Evolutionary conservation across 2,113 vertebrate species (phyloP).

Genomic region (Pedetes capensis): DNA sequence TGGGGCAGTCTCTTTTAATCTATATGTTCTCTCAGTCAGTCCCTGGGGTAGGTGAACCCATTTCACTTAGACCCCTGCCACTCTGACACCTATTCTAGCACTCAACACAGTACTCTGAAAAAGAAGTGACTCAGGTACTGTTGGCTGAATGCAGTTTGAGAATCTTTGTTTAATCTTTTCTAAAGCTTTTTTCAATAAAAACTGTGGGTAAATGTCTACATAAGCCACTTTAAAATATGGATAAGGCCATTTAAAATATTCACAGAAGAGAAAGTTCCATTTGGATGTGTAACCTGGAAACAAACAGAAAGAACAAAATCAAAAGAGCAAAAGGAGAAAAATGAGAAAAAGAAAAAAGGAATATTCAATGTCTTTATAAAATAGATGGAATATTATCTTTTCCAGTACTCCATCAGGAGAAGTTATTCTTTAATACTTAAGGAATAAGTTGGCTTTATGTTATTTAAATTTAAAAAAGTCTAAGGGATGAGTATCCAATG

Average conservation of each 20-base stretch:
- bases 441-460: not conserved
- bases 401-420: not conserved
- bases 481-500: not conserved
- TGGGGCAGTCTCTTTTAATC: not conserved
- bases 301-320: not conserved
- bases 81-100: not conserved
- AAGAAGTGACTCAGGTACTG: not conserved
- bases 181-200: not conserved
- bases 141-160: not conserved
- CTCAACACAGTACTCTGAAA: not conserved
- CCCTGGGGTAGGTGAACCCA: not conserved
- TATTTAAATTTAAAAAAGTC: not conserved
- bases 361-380: not conserved
- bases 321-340: not conserved
- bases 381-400: not conserved
- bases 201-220: not conserved
- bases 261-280: constrained; percentile 12
- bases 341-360: not conserved
- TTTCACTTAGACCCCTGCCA: no score
- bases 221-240: no score
- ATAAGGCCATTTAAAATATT: not conserved
- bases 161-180: not conserved
- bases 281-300: constrained; percentile 5
- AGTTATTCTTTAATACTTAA: not conserved
- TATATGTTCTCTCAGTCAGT: not conserved